phyloP scores from a whole-genome alignment of 2,113 vertebrate species.

The Laticauda laticaudata region DNA sequence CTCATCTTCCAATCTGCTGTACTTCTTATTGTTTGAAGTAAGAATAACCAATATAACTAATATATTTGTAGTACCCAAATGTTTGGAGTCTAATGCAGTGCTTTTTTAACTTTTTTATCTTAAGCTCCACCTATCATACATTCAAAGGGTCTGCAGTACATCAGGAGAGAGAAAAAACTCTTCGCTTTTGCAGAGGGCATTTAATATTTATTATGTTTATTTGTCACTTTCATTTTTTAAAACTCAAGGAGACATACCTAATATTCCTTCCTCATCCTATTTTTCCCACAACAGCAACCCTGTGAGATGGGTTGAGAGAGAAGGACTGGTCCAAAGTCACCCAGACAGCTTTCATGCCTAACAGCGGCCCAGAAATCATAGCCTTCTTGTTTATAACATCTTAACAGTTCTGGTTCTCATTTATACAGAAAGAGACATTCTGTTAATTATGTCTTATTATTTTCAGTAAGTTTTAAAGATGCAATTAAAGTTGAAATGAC shows the following conservation, averaged over 20 bases:
- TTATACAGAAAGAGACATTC: background rate
- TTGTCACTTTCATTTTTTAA: background rate
- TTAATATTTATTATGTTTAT: background rate
- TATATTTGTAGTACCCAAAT: background rate
- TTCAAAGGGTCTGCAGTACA: background rate
- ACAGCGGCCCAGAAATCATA: background rate
- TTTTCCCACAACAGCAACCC: background rate
- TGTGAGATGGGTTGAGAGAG: background rate
- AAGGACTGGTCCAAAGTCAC: background rate
- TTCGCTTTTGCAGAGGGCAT: background rate
- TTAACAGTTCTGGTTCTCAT: background rate
- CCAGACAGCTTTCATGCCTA: background rate
- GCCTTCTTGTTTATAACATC: background rate
- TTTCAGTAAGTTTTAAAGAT: background rate
- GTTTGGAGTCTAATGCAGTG: background rate
- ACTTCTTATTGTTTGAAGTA: background rate
- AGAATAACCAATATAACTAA: background rate
- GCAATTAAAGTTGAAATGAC: background rate
- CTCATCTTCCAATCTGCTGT: background rate
- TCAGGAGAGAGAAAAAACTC: background rate
- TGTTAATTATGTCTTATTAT: background rate
- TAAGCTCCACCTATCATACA: background rate
- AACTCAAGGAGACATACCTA: background rate
- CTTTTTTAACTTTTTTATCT: background rate
- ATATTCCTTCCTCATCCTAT: background rate